phyloP scores from a whole-genome alignment of 2,888 invertebrate species.

The Drosophila austrosaltans region DNA sequence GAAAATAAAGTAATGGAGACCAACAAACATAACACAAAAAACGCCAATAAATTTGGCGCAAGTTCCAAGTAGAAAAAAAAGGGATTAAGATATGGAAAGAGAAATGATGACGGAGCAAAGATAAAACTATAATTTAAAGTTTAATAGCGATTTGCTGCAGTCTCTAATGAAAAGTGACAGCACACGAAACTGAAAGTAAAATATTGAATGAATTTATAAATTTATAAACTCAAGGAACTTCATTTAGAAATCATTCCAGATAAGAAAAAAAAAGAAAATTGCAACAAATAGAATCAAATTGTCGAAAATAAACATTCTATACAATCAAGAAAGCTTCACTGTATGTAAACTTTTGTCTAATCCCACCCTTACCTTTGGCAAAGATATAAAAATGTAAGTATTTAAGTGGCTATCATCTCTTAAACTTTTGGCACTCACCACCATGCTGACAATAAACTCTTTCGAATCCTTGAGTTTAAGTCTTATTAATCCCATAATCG shows the following conservation, averaged over 20 bases:
- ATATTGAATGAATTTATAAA: neutral
- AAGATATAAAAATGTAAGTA: too few species aligned
- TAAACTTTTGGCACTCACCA: neutral
- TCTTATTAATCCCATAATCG: neutral
- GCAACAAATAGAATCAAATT: too few species aligned
- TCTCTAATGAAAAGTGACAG: neutral
- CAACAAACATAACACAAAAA: conserved; percentile 43
- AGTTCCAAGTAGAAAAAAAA: conserved; percentile 37
- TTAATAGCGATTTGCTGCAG: neutral
- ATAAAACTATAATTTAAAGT: conserved; percentile 30
- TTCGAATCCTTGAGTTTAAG: neutral
- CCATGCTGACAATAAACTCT: neutral
- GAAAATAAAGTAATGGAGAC: conserved; percentile 46
- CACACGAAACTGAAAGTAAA: neutral
- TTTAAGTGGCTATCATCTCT: too few species aligned
- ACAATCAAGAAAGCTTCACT: too few species aligned
- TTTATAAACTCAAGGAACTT: neutral
- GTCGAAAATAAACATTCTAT: too few species aligned
- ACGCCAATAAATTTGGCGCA: conserved; percentile 63
- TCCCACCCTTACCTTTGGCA: neutral
- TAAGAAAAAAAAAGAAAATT: too few species aligned
- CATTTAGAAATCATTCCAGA: too few species aligned
- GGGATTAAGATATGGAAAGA: conserved; percentile 35
- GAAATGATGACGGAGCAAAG: conserved; percentile 42
- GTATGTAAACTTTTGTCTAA: neutral